Evolutionary conservation across 2,888 invertebrate genomes (phyloP).

Genomic region (Mechanitis mazaeus): DNA sequence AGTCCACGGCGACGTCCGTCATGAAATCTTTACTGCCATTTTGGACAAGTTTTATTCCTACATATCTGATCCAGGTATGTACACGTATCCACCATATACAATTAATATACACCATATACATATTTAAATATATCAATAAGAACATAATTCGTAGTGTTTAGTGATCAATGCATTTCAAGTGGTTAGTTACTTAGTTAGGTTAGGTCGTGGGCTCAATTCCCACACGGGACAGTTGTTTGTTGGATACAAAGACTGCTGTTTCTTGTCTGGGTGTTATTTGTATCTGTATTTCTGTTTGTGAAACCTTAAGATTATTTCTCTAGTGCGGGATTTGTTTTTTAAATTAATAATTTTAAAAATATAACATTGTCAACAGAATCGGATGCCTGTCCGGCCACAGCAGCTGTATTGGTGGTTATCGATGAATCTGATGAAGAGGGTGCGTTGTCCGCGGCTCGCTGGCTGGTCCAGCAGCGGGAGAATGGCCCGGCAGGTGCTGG

Average conservation of each 20-base stretch:
- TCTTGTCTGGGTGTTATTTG: too few relatives aligned
- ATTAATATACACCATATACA: too few relatives aligned
- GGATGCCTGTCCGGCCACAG: conserved; percentile 76
- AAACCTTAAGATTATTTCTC: background rate
- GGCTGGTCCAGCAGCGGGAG: conserved; percentile 60
- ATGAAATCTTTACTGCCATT: conserved; percentile 73
- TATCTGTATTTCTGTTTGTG: too few relatives aligned
- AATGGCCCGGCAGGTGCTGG: conserved; percentile 67
- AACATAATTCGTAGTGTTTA: too few relatives aligned
- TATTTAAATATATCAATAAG: too few relatives aligned
- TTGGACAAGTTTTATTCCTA: conserved; percentile 77
- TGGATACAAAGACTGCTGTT: too few relatives aligned
- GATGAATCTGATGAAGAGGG: conserved; percentile 57
- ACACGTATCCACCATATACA: too few relatives aligned
- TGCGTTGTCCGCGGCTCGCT: conserved; percentile 49
- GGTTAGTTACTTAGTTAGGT: too few relatives aligned
- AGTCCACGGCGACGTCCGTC: conserved; percentile 46
- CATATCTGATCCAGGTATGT: conserved; percentile 77
- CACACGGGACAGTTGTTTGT: too few relatives aligned
- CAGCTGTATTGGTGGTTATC: conserved; percentile 77
- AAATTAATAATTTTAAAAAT: background rate
- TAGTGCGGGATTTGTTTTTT: too few relatives aligned
- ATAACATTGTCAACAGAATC: conserved; percentile 41
- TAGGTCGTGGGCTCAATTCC: too few relatives aligned
- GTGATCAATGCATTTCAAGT: too few relatives aligned